Conservation (phyloP, 2,797 vertebrate species). For the Pogonophryne albipinna region DNA sequence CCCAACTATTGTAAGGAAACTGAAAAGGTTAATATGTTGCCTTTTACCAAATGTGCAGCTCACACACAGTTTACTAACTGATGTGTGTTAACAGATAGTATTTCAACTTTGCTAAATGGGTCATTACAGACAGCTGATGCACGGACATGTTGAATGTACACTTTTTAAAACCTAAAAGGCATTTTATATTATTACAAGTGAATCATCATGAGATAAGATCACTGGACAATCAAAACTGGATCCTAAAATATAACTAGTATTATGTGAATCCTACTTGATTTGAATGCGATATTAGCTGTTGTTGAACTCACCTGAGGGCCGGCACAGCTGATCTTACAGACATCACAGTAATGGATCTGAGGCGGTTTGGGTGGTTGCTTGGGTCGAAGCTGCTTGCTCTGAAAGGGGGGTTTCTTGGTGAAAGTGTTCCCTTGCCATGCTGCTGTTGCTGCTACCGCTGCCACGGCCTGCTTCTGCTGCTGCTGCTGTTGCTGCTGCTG, state of each 20-base stretch:
- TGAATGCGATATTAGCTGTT: not conserved
- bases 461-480: conserved; percentile 90
- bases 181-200: not conserved
- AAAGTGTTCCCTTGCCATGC: conserved; percentile 96
- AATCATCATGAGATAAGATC: not conserved
- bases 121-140: too few relatives aligned
- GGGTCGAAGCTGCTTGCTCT: conserved; percentile 95
- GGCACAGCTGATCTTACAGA: conserved; percentile 99
- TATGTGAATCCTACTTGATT: not conserved
- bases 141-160: not conserved
- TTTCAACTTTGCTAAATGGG: too few relatives aligned
- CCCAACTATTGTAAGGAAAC: not conserved
- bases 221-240: not conserved
- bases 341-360: conserved; percentile 99
- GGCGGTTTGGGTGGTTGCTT: conserved; percentile 97
- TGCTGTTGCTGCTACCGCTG: conserved; percentile 93
- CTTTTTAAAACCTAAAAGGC: not conserved
- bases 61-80: too few relatives aligned
- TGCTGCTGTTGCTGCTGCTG: conserved; percentile 92
- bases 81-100: too few relatives aligned
- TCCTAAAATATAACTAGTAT: not conserved
- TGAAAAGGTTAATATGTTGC: not conserved
- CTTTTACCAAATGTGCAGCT: not conserved
- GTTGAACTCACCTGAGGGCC: conserved; percentile 92
- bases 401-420: conserved; percentile 96